Base-by-base conservation (phyloP, 2,888 invertebrate genomes). In the Zaprionus lineosus region DNA sequence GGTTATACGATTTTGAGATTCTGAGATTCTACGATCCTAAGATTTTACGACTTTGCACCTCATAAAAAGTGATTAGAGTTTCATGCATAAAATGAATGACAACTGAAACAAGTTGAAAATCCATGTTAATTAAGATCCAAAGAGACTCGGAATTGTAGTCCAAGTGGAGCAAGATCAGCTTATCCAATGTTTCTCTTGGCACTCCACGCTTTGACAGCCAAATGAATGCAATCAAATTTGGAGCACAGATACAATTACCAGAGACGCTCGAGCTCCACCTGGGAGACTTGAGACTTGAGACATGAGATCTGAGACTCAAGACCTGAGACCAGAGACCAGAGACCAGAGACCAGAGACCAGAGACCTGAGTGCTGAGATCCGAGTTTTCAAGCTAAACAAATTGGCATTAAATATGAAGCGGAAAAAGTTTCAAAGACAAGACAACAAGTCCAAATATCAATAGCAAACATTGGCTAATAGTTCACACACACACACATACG, bases 161-260 rank as follows among this genome's bases (percentile, higher is more conserved):
- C 7, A 61, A 53, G 52, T 39, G 24, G 47, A 29, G 43, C 47
- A 52, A 48, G 44, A 52, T 39, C 43, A 37, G 24, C 44, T 53
- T 16, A 15, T 52, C 29, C 50, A 39, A 21, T 8, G 61, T 55
- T 51, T 52, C 52, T 33, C 50, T 51, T 47, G 55, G 24, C 51
- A 44, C 56, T 56, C 36, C 56, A 61, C 39, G 59, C 14, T 62
- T 72, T 84, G 77, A 81, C 77, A 77, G 62, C 36, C 66, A 60
- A 83, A 81, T 84, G 15, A 72, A 65, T 53, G 65, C 55, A 62
- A 52, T 53, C 12, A 46, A 56, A 76, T 66, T 69, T 69, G 77
- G 81, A 84, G 60, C 81, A 59, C 24, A 53, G 46, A 58, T 72
- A 62, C 70, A 83, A 76, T 76, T 79, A 59, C 69, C 18, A 39